A percentile compares a stretch with the other conserved stretches of the same genome.
Conservation (phyloP, 2,888 invertebrate species). For the Pheosia gnoma region DNA sequence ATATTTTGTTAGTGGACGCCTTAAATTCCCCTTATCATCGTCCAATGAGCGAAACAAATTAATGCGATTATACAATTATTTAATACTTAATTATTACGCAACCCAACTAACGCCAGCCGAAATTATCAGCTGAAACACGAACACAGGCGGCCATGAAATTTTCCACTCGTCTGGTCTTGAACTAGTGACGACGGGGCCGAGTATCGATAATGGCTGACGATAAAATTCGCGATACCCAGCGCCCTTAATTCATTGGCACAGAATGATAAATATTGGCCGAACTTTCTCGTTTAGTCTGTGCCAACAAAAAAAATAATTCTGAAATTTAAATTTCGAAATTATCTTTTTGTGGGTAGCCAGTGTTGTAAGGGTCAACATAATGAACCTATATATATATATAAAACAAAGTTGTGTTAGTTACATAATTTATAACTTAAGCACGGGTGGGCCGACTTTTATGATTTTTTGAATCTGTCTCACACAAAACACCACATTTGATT, state of each 20-base stretch:
- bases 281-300: slow-evolving; percentile 4
- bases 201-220: slow-evolving; percentile 30
- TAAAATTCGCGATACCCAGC: slow-evolving; percentile 13
- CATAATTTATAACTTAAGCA: too few relatives aligned
- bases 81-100: slow-evolving; percentile 39
- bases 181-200: slow-evolving; percentile 45
- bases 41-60: slow-evolving; percentile 22
- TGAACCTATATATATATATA: too few relatives aligned
- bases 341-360: neutral
- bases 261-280: slow-evolving; percentile 9
- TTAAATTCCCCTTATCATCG: neutral
- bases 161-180: slow-evolving; percentile 56
- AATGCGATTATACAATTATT: slow-evolving; percentile 34
- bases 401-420: too few relatives aligned
- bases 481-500: too few relatives aligned
- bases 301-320: neutral
- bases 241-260: slow-evolving; percentile 9
- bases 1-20: neutral
- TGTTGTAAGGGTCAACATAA: neutral
- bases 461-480: too few relatives aligned
- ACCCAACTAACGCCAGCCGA: slow-evolving; percentile 26
- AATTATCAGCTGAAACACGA: slow-evolving; percentile 42
- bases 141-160: slow-evolving; percentile 48
- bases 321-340: slow-evolving; percentile 3
- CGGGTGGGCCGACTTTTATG: too few relatives aligned